Conservation (phyloP, 2,797 vertebrate genomes). For the Danionella dracula region DNA sequence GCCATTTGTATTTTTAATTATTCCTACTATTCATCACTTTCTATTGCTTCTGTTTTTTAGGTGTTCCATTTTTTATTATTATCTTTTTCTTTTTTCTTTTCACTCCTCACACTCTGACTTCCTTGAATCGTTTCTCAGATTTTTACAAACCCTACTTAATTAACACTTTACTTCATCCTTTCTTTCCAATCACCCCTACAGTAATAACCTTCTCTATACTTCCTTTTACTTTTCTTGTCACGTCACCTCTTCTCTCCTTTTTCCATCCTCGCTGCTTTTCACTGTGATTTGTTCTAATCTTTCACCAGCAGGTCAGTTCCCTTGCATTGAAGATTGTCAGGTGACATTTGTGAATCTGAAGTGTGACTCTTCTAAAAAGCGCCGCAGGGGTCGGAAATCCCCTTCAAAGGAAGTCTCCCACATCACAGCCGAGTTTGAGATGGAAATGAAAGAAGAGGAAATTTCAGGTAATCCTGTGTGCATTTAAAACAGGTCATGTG, state of each 20-base stretch:
- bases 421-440: constrained; percentile 90
- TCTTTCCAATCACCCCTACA: too few relatives aligned
- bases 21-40: not conserved
- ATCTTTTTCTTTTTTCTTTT: too few relatives aligned
- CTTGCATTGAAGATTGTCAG: constrained; percentile 84
- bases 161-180: too few relatives aligned
- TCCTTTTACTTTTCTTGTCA: constrained; percentile 12
- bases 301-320: constrained; percentile 70
- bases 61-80: not conserved
- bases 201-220: too few relatives aligned
- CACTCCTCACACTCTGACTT: too few relatives aligned
- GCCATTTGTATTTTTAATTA: too few relatives aligned
- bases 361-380: constrained; percentile 93
- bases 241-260: too few relatives aligned
- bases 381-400: constrained; percentile 85
- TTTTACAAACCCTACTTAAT: too few relatives aligned
- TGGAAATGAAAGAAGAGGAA: constrained; percentile 87
- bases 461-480: constrained; percentile 72
- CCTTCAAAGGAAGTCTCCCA: constrained; percentile 89
- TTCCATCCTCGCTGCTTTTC: too few relatives aligned
- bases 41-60: not conserved
- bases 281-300: too few relatives aligned
- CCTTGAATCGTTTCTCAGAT: too few relatives aligned
- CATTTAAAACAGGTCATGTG: too few relatives aligned
- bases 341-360: constrained; percentile 91